Evolutionary conservation across 2,113 vertebrate species (phyloP).

Genomic region (Cephalopterus ornatus): DNA sequence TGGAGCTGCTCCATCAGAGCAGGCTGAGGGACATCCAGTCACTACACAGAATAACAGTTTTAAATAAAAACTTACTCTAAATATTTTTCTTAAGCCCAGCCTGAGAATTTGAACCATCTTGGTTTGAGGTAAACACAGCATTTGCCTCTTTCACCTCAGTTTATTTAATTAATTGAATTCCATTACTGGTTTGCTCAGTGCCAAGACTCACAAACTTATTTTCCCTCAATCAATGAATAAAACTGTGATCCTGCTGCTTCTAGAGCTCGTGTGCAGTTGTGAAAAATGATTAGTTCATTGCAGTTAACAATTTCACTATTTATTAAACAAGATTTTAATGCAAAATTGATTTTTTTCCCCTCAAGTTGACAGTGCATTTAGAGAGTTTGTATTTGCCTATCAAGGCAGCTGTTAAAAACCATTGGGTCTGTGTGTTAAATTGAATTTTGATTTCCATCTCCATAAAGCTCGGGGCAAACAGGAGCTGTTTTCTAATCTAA

Average conservation of each 20-base stretch:
- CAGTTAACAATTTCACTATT: neutral
- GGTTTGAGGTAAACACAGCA: neutral
- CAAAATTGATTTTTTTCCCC: neutral
- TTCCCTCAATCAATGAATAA: neutral
- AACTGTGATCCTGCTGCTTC: neutral
- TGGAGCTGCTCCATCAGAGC: neutral
- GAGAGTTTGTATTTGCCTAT: neutral
- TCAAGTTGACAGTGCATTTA: neutral
- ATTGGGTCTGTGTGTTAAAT: neutral
- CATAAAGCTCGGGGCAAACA: neutral
- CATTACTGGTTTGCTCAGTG: neutral
- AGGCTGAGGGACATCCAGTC: neutral
- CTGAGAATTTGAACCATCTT: neutral
- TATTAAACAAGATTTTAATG: constrained; percentile 26
- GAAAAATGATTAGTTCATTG: neutral
- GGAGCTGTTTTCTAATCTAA: neutral
- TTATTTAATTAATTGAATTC: neutral
- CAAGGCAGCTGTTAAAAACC: neutral
- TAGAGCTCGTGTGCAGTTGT: neutral
- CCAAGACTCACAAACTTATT: neutral
- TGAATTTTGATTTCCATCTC: neutral
- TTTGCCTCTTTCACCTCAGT: neutral
- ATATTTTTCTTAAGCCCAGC: neutral
- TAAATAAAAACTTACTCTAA: neutral
- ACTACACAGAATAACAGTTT: neutral